Conservation (phyloP, 2,797 vertebrate species). For the Protonibea diacanthus region DNA sequence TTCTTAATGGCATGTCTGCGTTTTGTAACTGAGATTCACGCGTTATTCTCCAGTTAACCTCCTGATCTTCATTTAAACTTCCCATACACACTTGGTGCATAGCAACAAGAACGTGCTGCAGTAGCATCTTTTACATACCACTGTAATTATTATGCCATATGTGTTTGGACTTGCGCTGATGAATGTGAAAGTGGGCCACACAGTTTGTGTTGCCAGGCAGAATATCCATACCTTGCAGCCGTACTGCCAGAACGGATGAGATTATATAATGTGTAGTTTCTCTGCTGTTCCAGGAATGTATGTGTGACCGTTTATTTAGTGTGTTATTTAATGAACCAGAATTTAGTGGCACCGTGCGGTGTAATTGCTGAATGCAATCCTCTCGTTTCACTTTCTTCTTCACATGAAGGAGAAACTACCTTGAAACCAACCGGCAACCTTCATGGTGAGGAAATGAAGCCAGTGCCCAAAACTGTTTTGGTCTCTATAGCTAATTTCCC, state of each 20-base stretch:
- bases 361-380: no score
- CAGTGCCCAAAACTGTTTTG: no score
- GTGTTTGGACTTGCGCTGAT: slow-evolving; percentile 40
- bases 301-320: background rate
- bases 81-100: background rate
- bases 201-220: slow-evolving; percentile 72
- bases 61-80: background rate
- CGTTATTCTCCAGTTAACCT: background rate
- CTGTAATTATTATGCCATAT: slow-evolving; percentile 22
- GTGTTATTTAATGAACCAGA: background rate
- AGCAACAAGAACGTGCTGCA: slow-evolving; percentile 8
- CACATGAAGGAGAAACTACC: no score
- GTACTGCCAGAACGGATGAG: slow-evolving; percentile 50
- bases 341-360: no score
- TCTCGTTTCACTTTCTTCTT: no score
- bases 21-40: background rate
- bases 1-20: background rate
- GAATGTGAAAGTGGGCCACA: slow-evolving; percentile 59
- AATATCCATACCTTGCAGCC: slow-evolving; percentile 43
- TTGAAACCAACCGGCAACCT: no score
- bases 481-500: no score
- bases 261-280: slow-evolving; percentile 32
- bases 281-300: background rate
- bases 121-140: slow-evolving; percentile 16
- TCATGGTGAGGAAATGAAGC: no score